Evolutionary conservation across 2,797 vertebrate species (phyloP), one percentile per base, ranked within the genome.

Genomic region (Glossophaga mutica): DNA sequence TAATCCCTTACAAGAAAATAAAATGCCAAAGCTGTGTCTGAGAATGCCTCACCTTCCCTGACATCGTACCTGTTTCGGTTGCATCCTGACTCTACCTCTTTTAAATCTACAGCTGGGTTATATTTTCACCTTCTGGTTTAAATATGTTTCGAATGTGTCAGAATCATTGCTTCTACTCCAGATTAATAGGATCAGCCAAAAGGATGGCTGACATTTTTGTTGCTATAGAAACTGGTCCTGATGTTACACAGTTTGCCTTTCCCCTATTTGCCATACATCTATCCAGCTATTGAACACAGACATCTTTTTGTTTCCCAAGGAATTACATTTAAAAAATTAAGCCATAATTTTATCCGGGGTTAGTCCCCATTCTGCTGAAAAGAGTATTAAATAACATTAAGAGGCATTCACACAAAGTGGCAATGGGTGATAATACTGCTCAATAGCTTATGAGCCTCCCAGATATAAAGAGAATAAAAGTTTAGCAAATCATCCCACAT

Each of bases 151-250:
- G 0, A 98, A 97, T 97, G 98, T 98, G 98, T 98, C 98, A 97
- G 97, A 98, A 98, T 98, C 98, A 98, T 93, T 98, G 98, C 98
- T 95, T 98, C 97, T 98, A 97, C 97, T 98, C 91, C 92, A 97
- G 98, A 98, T 98, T 98, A 98, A 98, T 98, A 98, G 98, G 98
- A 98, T 98, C 98, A 98, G 98, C 98, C 98, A 98, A 98, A 98
- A 98, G 98, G 98, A 98, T 98, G 98, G 98, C 98, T 99, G 98
- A 98, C 98, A 98, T 98, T 98, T 98, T 98, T 98, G 98, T 99
- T 99, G 98, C 98, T 98, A 98, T 99, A 98, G 99, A 98, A 99
- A 99, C 98, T 94, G 98, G 97, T 96, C 98, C 98, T 96, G 98
- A 98, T 98, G 98, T 98, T 98, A 98, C 98, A 97, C 97, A 97